A percentile compares a stretch with the other conserved stretches of the same genome.
Evolutionary conservation across 2,888 invertebrate genomes (phyloP).

Genomic region (Lepidonotus clava): DNA sequence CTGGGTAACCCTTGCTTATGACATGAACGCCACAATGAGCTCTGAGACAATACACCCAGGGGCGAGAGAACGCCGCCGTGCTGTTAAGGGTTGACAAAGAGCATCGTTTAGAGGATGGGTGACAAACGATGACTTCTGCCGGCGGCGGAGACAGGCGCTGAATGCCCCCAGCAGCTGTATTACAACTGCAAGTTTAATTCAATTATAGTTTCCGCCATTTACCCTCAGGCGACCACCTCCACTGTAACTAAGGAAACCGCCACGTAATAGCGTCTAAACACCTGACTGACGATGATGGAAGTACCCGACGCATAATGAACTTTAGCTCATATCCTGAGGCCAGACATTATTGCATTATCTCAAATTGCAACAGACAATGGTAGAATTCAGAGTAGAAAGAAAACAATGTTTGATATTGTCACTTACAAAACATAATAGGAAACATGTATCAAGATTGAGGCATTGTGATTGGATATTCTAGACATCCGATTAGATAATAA

Average conservation of each 20-base stretch:
- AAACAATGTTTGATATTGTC: too few species aligned
- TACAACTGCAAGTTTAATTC: conserved; percentile 9
- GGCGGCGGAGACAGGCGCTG: neutral
- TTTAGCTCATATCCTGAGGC: neutral
- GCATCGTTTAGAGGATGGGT: neutral
- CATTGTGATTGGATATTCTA: too few species aligned
- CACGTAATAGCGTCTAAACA: neutral
- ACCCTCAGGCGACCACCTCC: neutral
- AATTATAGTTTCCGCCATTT: neutral
- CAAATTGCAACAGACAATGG: neutral
- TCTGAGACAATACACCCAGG: neutral
- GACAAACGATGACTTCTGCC: neutral
- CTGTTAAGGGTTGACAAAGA: neutral
- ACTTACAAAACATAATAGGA: too few species aligned
- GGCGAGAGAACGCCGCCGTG: neutral
- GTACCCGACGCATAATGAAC: too few species aligned
- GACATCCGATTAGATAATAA: too few species aligned
- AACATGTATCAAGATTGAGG: too few species aligned
- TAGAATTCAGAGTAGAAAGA: neutral
- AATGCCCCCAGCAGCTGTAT: conserved; percentile 29
- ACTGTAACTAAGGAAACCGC: neutral
- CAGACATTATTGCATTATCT: neutral
- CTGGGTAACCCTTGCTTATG: neutral
- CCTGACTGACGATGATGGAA: conserved; percentile 20
- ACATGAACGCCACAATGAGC: too few species aligned